Evolutionary conservation across 2,113 vertebrate genomes (phyloP), one percentile per base, ranked within the genome.

Genomic region (Columba janthina): DNA sequence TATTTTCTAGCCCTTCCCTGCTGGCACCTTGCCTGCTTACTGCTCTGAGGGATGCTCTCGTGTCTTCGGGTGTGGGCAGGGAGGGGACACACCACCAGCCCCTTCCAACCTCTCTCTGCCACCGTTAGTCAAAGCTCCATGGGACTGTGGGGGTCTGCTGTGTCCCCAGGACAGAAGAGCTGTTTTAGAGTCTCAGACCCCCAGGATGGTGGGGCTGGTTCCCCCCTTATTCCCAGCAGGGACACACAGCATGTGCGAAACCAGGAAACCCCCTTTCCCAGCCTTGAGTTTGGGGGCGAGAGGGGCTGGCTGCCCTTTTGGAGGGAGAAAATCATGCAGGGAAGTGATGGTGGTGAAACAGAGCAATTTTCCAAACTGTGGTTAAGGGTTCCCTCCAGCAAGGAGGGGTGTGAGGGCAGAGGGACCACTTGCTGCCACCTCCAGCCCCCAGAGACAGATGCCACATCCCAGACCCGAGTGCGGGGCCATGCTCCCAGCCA

Each of bases 401-500:
- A 32, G 12, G 15, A 57, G 20, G 53, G 61, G 24, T 90, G 13
- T 7, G 0, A 1, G 46, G 54, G 48, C 61, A 74, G 34, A 70
- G 78, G 60, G 53, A 89, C 48, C 40, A 25, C 82, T 92, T 44
- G 78, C 73, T 94, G 93, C 88, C 3, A 1, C 36, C 94, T 97
- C 95, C 94, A 89, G 60, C 69, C 70, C 92, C 90, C 88, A 85
- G 3, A 34, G 94, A 92, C 96, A 95, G 95, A 51, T 94, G 14
- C 21, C 2, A 18, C 70, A 91, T 91, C 69, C 93, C 40, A 18
- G 73, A 60, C 58, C 96, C 2, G 91, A 91, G 94, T 19, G 15
- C 44, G 22, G 88, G 96, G 93, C 95, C 85, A 54, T 16, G 94
- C 98, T 98, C 97, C 89, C 95, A 87, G 96, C 94, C 85, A 81